Conservation (phyloP, 2,888 invertebrate genomes). For the Belgica antarctica region DNA sequence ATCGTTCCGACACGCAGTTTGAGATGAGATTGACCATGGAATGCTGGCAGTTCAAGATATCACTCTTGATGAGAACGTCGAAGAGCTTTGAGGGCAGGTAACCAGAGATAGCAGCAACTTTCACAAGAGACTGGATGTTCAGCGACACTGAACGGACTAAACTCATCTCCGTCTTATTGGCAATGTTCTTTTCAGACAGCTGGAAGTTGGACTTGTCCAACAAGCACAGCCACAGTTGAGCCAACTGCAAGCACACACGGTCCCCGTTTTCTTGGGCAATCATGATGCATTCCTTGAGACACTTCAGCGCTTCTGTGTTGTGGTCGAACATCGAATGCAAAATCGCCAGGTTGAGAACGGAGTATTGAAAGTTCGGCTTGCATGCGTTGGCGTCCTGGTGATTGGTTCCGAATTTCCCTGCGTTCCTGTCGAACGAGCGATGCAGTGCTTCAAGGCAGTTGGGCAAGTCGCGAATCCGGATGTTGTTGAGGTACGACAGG, state of each 20-base stretch:
- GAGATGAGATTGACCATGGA: slow-evolving; percentile 78
- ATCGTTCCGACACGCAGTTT: slow-evolving; percentile 75
- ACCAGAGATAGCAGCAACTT: slow-evolving; percentile 63
- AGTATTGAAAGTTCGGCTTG: slow-evolving; percentile 70
- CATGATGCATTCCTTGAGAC: slow-evolving; percentile 82
- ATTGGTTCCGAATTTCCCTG: slow-evolving; percentile 50
- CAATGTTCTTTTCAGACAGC: slow-evolving; percentile 66
- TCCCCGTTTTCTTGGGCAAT: slow-evolving; percentile 86
- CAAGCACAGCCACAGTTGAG: slow-evolving; percentile 76
- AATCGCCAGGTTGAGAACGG: slow-evolving; percentile 86
- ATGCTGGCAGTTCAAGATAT: slow-evolving; percentile 80
- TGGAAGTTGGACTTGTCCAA: slow-evolving; percentile 59
- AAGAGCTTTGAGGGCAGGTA: slow-evolving; percentile 55
- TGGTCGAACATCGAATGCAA: slow-evolving; percentile 76
- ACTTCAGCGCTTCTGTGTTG: slow-evolving; percentile 73
- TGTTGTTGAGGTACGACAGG: slow-evolving; percentile 83
- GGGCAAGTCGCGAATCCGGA: slow-evolving; percentile 83
- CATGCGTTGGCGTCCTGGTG: slow-evolving; percentile 55
- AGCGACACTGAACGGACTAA: slow-evolving; percentile 70
- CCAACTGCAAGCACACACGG: slow-evolving; percentile 78
- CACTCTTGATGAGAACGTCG: slow-evolving; percentile 77
- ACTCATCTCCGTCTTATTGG: slow-evolving; percentile 66
- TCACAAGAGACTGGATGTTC: slow-evolving; percentile 73
- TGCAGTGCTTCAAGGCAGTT: slow-evolving; percentile 76
- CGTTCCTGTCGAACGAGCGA: slow-evolving; percentile 75